A percentile compares a stretch with the other conserved stretches of the same genome.
Conservation (phyloP, 2,888 invertebrate genomes). For the Nymphalis c-album region DNA sequence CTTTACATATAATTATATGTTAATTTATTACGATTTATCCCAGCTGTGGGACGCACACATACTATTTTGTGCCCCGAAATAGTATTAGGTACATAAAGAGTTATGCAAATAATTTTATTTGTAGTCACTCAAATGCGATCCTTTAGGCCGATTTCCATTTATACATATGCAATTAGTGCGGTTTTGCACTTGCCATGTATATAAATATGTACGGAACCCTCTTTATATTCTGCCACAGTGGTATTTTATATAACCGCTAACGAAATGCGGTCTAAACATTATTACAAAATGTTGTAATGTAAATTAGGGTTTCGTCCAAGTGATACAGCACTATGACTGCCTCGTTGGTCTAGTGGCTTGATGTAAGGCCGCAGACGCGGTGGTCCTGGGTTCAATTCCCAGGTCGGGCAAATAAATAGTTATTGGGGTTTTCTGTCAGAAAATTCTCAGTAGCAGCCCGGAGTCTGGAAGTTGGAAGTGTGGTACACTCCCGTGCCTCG, state of each 20-base stretch:
- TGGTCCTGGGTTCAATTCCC: no score
- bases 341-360: no score
- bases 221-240: conserved; percentile 8
- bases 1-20: no score
- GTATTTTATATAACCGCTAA: conserved; percentile 5
- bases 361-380: no score
- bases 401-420: no score
- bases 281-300: neutral
- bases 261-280: conserved; percentile 1
- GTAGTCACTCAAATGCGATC: conserved; percentile 23
- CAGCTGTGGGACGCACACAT: no score
- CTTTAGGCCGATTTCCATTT: conserved; percentile 29
- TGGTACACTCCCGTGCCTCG: no score
- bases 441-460: no score
- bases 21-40: no score
- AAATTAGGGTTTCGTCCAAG: neutral
- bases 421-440: no score
- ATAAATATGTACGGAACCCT: conserved; percentile 7
- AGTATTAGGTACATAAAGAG: conserved; percentile 2
- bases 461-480: no score
- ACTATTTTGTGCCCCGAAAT: neutral
- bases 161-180: conserved; percentile 27
- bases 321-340: neutral
- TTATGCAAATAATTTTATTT: conserved; percentile 29
- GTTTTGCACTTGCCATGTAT: conserved; percentile 19